These are phyloP conservation scores for Falco novaeseelandiae DNA, from an alignment of 2,797 vertebrate genomes.

Conservation along the genomic window DNA sequence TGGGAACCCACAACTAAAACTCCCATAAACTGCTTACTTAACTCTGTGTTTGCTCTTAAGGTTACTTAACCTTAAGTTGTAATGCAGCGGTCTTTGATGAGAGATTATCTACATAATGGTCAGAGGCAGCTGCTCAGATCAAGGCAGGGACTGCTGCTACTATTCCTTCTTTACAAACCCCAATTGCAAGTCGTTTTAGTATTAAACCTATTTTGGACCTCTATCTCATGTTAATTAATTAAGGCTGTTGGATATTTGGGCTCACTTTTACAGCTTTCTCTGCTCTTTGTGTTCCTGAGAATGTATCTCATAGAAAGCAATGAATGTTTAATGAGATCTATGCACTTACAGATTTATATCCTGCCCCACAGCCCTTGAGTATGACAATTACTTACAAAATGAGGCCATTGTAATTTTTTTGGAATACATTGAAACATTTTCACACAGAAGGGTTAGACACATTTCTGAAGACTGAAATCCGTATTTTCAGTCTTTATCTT, in stretches of 20 bases:
- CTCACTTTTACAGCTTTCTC: background rate
- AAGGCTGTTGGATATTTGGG: background rate
- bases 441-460: background rate
- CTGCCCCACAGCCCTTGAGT: background rate
- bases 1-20: background rate
- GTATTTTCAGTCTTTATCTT: background rate
- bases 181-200: background rate
- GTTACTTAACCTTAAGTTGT: background rate
- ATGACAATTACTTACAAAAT: background rate
- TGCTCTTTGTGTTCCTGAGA: background rate
- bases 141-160: background rate
- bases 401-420: background rate
- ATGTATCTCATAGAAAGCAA: background rate
- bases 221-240: background rate
- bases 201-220: background rate
- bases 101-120: background rate
- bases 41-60: background rate
- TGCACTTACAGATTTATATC: background rate
- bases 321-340: background rate
- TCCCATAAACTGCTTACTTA: background rate
- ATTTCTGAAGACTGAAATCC: background rate
- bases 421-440: fast-evolving
- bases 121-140: background rate
- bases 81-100: background rate
- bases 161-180: background rate